Evolutionary conservation across 2,888 invertebrate genomes (phyloP).

Genomic region (Drosophila falleni): DNA sequence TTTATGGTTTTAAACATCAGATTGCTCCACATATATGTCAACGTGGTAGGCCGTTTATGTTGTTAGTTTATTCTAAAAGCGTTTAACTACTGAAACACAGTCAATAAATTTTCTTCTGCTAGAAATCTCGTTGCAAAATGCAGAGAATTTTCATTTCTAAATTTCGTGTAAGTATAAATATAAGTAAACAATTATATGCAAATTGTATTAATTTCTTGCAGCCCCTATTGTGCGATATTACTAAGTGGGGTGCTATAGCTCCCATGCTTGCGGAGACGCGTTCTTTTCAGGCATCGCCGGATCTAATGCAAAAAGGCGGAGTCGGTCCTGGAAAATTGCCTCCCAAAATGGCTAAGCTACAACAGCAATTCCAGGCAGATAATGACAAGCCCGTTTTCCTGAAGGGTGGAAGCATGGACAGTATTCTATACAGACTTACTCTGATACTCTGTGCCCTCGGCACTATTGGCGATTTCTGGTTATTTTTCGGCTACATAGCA

Average conservation of each 20-base stretch:
- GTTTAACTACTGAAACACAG: slow-evolving; percentile 11
- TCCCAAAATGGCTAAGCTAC: slow-evolving; percentile 62
- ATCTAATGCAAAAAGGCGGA: slow-evolving; percentile 18
- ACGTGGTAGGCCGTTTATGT: neutral
- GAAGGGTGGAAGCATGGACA: slow-evolving; percentile 86
- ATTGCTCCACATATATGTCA: neutral
- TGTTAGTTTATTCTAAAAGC: slow-evolving; percentile 2
- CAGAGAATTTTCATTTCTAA: slow-evolving; percentile 48
- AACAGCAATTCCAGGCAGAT: slow-evolving; percentile 82
- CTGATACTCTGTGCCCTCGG: slow-evolving; percentile 83
- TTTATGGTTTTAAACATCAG: neutral
- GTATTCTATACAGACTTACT: slow-evolving; percentile 85
- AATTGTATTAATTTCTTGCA: slow-evolving; percentile 1
- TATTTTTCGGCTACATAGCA: slow-evolving; percentile 63
- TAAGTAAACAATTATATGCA: too few relatives aligned
- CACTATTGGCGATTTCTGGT: slow-evolving; percentile 51
- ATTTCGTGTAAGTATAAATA: slow-evolving; percentile 53
- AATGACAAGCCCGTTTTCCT: slow-evolving; percentile 86
- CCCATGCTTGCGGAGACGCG: slow-evolving; percentile 22
- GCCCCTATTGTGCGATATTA: slow-evolving; percentile 47
- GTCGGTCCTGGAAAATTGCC: slow-evolving; percentile 46
- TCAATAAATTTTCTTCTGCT: slow-evolving; percentile 5
- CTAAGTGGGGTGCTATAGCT: slow-evolving; percentile 6
- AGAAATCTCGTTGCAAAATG: slow-evolving; percentile 45
- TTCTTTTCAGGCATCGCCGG: slow-evolving; percentile 25